A percentile compares a stretch with the other conserved stretches of the same genome.
phyloP scores from a whole-genome alignment of 2,113 vertebrate species.

The Aptenodytes patagonicus region DNA sequence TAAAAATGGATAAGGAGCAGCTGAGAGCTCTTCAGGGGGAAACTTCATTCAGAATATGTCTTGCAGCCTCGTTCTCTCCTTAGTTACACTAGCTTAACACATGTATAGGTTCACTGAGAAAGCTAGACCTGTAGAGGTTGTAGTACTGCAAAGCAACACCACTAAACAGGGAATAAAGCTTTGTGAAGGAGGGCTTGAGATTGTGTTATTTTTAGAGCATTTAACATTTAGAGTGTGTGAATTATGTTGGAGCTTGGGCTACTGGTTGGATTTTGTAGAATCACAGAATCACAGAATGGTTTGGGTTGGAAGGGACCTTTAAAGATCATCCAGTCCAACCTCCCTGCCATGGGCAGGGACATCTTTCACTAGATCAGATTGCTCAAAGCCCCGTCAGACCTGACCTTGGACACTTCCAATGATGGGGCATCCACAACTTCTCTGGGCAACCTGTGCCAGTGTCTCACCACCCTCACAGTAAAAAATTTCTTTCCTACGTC shows the following conservation, averaged over 20 bases:
- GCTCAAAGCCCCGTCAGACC: not conserved
- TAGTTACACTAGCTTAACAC: not conserved
- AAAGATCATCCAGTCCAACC: not conserved
- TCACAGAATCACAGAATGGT: not conserved
- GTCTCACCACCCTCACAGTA: not conserved
- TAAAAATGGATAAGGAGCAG: not conserved
- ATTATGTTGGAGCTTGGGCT: not conserved
- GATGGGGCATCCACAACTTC: not conserved
- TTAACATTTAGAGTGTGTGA: not conserved
- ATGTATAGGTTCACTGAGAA: not conserved
- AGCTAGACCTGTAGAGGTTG: not conserved
- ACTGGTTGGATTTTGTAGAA: not conserved
- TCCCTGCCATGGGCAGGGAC: not conserved
- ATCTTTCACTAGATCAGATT: not conserved
- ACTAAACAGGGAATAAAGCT: not conserved
- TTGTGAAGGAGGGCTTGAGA: not conserved
- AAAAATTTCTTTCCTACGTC: not conserved
- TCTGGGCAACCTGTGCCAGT: not conserved
- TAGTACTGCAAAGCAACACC: not conserved
- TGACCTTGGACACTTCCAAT: not conserved
- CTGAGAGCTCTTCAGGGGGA: not conserved
- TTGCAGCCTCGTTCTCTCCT: not conserved
- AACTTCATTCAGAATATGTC: not conserved
- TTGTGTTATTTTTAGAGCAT: not conserved
- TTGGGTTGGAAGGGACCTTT: not conserved